Conservation (phyloP, 2,888 invertebrate genomes). For the Altica lythri region DNA sequence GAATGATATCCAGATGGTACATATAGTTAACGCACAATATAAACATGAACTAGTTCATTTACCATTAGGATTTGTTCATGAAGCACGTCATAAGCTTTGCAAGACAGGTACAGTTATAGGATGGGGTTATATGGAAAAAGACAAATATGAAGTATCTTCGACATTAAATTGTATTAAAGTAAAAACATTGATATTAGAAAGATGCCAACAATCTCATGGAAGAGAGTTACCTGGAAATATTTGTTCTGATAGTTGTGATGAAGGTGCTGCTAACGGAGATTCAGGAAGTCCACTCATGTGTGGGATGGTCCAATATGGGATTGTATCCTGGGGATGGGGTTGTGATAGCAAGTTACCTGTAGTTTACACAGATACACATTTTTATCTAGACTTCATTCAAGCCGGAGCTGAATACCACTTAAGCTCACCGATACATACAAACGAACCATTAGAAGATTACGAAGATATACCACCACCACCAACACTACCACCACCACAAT, state of each 20-base stretch:
- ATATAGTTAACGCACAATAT: too few relatives aligned
- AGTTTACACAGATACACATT: constrained; percentile 64
- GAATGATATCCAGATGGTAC: too few relatives aligned
- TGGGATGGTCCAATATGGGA: constrained; percentile 58
- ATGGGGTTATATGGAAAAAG: neutral
- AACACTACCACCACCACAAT: too few relatives aligned
- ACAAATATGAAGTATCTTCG: too few relatives aligned
- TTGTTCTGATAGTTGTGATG: neutral
- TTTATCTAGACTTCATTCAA: constrained; percentile 64
- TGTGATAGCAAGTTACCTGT: constrained; percentile 71
- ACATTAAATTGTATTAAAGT: constrained; percentile 1
- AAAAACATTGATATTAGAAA: neutral
- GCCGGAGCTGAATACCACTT: too few relatives aligned
- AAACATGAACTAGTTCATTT: too few relatives aligned
- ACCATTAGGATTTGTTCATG: too few relatives aligned
- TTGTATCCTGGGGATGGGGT: constrained; percentile 78
- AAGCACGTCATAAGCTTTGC: too few relatives aligned
- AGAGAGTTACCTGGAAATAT: neutral
- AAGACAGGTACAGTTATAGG: neutral
- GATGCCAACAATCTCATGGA: neutral
- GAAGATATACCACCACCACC: too few relatives aligned
- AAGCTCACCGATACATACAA: too few relatives aligned
- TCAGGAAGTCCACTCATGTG: constrained; percentile 26
- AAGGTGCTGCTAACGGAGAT: constrained; percentile 21
- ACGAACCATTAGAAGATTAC: too few relatives aligned